Percentiles rank a stretch among this genome's conserved stretches.
Conservation (phyloP, 2,888 invertebrate species). For the Lithophane semibrunnea region DNA sequence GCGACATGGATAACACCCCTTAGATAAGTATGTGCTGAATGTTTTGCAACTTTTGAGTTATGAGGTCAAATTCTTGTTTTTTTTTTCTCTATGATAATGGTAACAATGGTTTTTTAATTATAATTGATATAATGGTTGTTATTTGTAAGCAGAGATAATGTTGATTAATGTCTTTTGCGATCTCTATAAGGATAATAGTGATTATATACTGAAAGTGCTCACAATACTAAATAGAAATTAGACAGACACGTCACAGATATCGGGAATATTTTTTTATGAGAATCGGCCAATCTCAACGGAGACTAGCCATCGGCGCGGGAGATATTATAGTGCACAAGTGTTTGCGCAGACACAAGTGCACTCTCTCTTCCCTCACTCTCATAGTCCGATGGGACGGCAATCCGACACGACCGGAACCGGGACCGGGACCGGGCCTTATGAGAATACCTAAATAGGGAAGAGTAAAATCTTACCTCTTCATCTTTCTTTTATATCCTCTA, state of each 20-base stretch:
- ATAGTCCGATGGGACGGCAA: too few relatives aligned
- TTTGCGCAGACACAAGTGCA: too few relatives aligned
- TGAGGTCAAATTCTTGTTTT: conserved; percentile 52
- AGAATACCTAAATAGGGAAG: neutral
- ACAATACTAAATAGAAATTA: too few relatives aligned
- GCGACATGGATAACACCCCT: conserved; percentile 72
- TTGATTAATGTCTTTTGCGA: conserved; percentile 31
- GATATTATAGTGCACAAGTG: too few relatives aligned
- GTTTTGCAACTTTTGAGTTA: conserved; percentile 53
- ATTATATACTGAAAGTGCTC: neutral
- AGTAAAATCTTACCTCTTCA: neutral
- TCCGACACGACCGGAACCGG: too few relatives aligned
- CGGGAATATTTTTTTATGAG: too few relatives aligned
- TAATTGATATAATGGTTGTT: conserved; percentile 21
- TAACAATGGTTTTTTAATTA: conserved; percentile 59
- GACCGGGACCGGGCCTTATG: too few relatives aligned
- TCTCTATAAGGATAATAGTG: neutral
- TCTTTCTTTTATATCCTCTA: too few relatives aligned
- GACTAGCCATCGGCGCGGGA: too few relatives aligned
- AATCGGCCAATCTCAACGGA: too few relatives aligned
- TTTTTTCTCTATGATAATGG: conserved; percentile 17
- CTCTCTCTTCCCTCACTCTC: too few relatives aligned
- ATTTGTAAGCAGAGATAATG: conserved; percentile 28
- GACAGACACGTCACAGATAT: too few relatives aligned
- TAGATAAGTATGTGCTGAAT: conserved; percentile 61